Base-by-base conservation (phyloP, 2,888 invertebrate genomes). In the Panorpa germanica region DNA sequence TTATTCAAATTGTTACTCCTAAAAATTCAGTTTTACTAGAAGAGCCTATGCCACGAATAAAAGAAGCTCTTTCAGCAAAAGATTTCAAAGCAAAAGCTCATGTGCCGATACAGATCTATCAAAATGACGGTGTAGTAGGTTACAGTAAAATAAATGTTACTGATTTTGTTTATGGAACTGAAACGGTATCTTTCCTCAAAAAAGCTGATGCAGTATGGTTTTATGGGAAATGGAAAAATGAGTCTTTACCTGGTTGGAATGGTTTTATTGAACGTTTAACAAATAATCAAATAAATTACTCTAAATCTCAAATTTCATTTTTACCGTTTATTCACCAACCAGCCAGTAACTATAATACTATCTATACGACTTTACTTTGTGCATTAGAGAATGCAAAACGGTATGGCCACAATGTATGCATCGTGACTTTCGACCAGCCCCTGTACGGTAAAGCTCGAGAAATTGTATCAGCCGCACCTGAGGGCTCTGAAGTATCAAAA, bases 391-490 rank as follows among this genome's bases (percentile, higher is more conserved):
- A n/a, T n/a, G n/a, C n/a, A n/a, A n/a, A n/a, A n/a, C n/a, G n/a
- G n/a, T n/a, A n/a, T n/a, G n/a, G n/a, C n/a, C n/a, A n/a, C n/a
- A n/a, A n/a, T n/a, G n/a, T n/a, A n/a, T n/a, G n/a, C n/a, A n/a
- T n/a, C n/a, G n/a, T n/a, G n/a, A n/a, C n/a, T n/a, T n/a, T n/a
- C n/a, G n/a, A n/a, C n/a, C n/a, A n/a, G n/a, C n/a, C n/a, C n/a
- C n/a, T n/a, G n/a, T n/a, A n/a, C n/a, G n/a, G n/a, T n/a, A 43
- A 46, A 38, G 41, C 41, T 29, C 25, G 37, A 28, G 42, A 45
- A 23, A 43, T 43, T 16, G 40, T 45, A n/a, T 35, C 36, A 8
- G 29, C 38, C 3, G 26, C 33, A 25, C 29, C 36, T 33, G 37
- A 38, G 15, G 39, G 34, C 18, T 12, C 29, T 34, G 34, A 37